Conservation (phyloP, 2,888 invertebrate genomes). For the Ferrisia virgata region DNA sequence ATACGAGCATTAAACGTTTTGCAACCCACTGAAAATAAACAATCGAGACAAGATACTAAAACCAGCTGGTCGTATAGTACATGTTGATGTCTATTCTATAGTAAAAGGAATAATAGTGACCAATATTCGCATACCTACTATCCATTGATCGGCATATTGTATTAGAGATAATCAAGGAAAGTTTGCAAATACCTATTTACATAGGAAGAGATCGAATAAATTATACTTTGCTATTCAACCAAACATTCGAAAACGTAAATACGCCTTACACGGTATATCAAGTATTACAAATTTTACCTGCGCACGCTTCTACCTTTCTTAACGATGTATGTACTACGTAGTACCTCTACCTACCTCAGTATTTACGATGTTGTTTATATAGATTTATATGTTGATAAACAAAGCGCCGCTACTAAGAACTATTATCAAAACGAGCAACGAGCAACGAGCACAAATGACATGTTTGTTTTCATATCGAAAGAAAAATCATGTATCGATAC, state of each 20-base stretch:
- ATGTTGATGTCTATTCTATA: neutral
- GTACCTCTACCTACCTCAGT: too few relatives aligned
- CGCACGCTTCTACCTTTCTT: neutral
- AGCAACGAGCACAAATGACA: too few relatives aligned
- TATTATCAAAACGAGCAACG: too few relatives aligned
- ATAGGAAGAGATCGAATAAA: constrained; percentile 31
- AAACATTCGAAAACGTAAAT: neutral
- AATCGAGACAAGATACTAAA: neutral
- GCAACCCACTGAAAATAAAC: constrained; percentile 8
- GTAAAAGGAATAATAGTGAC: constrained; percentile 10
- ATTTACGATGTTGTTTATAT: too few relatives aligned
- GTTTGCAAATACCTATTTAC: constrained; percentile 26
- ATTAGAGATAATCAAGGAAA: constrained; percentile 26
- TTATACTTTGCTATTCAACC: neutral
- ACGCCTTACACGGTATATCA: neutral
- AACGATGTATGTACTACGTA: neutral
- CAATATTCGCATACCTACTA: neutral
- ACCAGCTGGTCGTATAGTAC: neutral
- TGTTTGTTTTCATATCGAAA: too few relatives aligned
- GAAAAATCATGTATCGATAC: too few relatives aligned
- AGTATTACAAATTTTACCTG: neutral
- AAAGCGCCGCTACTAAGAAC: neutral
- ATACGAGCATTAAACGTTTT: neutral
- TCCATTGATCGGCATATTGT: constrained; percentile 20
- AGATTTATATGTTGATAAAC: neutral